These are phyloP conservation scores for Xyrauchen texanus DNA, from an alignment of 2,113 vertebrate genomes.

Conservation along the genomic window DNA sequence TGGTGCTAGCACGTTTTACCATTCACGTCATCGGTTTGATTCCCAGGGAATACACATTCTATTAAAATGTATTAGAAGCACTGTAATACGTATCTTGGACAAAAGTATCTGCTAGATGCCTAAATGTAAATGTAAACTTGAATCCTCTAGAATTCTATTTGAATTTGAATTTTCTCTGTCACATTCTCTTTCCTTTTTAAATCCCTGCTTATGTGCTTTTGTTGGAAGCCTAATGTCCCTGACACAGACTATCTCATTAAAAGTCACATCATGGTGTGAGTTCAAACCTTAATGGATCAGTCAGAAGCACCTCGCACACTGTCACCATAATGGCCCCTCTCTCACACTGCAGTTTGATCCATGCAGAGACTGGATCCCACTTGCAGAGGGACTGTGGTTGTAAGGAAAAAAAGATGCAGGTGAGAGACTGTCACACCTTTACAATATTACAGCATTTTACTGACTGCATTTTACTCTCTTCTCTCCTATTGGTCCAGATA, in stretches of 20 bases:
- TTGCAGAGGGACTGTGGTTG: not conserved
- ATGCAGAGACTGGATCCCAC: not conserved
- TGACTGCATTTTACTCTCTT: not conserved
- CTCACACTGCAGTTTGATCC: not conserved
- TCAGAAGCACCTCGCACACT: slow-evolving; percentile 15
- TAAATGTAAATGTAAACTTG: too few relatives aligned
- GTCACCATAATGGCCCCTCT: slow-evolving; percentile 3
- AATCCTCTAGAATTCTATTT: slow-evolving; percentile 4
- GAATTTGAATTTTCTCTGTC: not conserved
- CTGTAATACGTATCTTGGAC: too few relatives aligned
- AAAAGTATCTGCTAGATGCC: too few relatives aligned
- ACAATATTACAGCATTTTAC: slow-evolving; percentile 3
- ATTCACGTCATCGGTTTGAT: not conserved
- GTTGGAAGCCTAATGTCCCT: not conserved
- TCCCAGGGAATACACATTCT: too few relatives aligned
- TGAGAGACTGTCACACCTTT: slow-evolving; percentile 16
- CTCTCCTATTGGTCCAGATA: not conserved
- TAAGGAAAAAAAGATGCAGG: slow-evolving; percentile 9
- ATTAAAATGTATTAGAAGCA: too few relatives aligned
- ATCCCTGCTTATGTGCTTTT: not conserved
- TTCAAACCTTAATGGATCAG: slow-evolving; percentile 19
- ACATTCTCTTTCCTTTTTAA: not conserved
- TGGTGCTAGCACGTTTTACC: not conserved
- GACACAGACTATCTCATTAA: slow-evolving; percentile 28
- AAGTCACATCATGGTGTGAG: slow-evolving; percentile 34